These are phyloP conservation scores for Gymnoscelis rufifasciata DNA, from an alignment of 2,888 invertebrate species.

Conservation along the genomic window DNA sequence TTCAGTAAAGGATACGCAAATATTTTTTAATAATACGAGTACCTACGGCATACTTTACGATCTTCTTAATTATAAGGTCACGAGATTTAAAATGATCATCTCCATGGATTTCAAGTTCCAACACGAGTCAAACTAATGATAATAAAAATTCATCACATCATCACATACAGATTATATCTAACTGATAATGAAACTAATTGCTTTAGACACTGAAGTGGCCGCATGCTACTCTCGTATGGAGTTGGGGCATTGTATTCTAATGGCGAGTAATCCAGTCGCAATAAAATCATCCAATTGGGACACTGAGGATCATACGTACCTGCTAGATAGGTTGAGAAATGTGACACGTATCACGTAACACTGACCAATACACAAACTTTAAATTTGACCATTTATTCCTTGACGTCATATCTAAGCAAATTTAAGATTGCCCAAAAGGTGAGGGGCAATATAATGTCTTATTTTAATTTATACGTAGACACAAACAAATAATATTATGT, in stretches of 20 bases:
- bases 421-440: too few species aligned
- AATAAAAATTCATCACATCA: not conserved
- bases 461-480: too few species aligned
- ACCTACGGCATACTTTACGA: too few species aligned
- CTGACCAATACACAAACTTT: not conserved
- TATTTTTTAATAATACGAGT: too few species aligned
- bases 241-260: slow-evolving; percentile 43
- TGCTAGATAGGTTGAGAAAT: not conserved
- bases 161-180: not conserved
- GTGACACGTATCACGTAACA: not conserved
- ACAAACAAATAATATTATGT: too few species aligned
- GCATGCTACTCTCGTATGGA: slow-evolving; percentile 34
- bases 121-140: not conserved
- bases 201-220: slow-evolving; percentile 19
- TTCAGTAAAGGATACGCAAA: too few species aligned
- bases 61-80: too few species aligned
- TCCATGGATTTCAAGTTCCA: not conserved
- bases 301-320: slow-evolving; percentile 5
- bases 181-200: slow-evolving; percentile 21
- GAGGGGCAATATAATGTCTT: not conserved
- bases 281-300: slow-evolving; percentile 33
- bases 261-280: slow-evolving; percentile 34
- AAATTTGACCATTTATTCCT: too few species aligned
- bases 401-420: too few species aligned
- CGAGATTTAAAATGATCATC: too few species aligned